Base-by-base conservation (phyloP, 2,113 vertebrate genomes). In the Nothoprocta pentlandii region DNA sequence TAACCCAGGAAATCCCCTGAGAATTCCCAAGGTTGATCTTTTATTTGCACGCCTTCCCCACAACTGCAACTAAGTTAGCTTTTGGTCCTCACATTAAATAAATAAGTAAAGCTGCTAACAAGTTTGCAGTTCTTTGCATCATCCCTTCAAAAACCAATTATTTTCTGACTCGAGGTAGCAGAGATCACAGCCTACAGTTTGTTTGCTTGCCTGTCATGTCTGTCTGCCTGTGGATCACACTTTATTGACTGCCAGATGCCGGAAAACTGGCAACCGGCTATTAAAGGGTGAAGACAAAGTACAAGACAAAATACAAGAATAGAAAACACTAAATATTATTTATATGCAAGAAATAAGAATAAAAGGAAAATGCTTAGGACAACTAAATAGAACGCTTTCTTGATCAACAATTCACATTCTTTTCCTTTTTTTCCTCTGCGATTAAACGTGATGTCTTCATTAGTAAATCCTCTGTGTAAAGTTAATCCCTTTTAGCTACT, bases 401-500 rank as follows among this genome's bases (percentile, higher is more conserved):
- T 82, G 54, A 87, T 75, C 84, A 87, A 36, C 80, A 87, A 47
- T 70, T 90, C 77, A 68, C 71, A 77, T 91, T 89, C 42, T 36
- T 69, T 91, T 46, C 51, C 41, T 71, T 86, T 64, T 36, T 69
- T 91, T 62, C 74, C 56, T 73, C 39, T 46, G 58, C 85, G 68
- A 47, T 64, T 74, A 73, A 89, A 49, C 16, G 32, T 0, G 2
- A 96, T 93, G 71, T 96, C 97, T 97, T 96, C 73, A 97, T 97
- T 91, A 96, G 93, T 76, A 96, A 97, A 92, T 96, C 93, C 90
- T 95, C 81, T 91, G 84, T 84, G 91, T 76, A 79, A 91, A 90
- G 86, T 95, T 97, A 97, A 97, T 97, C 96, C 92, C 69, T 88
- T 96, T 96, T 92, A 96, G 88, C 84, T 94, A 84, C 92, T 97